These are phyloP conservation scores for Laticauda laticaudata DNA, from an alignment of 2,113 vertebrate genomes.

Conservation along the genomic window DNA sequence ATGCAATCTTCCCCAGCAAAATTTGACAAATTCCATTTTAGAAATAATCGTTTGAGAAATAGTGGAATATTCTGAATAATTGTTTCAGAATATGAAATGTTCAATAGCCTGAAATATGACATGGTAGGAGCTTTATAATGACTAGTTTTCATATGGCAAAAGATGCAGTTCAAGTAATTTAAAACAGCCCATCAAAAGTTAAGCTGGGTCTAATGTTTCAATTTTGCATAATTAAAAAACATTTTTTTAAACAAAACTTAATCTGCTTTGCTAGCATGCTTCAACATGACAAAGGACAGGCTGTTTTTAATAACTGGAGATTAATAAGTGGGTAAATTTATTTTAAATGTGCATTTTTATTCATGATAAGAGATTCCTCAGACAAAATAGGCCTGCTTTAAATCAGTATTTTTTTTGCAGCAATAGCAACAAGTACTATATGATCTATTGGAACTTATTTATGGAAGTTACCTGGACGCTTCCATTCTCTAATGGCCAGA, in stretches of 20 bases:
- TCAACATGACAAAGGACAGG: neutral
- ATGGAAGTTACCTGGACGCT: neutral
- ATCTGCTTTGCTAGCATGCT: neutral
- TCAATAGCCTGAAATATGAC: neutral
- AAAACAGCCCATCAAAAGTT: neutral
- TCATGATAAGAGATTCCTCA: neutral
- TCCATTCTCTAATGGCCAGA: neutral
- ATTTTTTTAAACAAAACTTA: too few species aligned
- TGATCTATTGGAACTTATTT: neutral
- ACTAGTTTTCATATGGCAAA: neutral
- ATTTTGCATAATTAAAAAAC: neutral
- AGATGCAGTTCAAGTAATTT: neutral
- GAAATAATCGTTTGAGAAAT: neutral
- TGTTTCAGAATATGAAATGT: neutral
- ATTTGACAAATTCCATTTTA: neutral
- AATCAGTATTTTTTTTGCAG: neutral
- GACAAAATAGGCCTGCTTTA: neutral
- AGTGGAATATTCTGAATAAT: neutral
- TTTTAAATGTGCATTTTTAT: neutral
- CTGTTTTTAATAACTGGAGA: neutral
- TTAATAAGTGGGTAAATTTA: neutral
- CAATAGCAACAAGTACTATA: too few species aligned
- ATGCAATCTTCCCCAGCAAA: neutral
- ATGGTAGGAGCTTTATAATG: neutral
- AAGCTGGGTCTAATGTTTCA: neutral